Evolutionary conservation across 1,140 invertebrate genomes (phyloP).

Genomic region (Lasioglossum baleicum): DNA sequence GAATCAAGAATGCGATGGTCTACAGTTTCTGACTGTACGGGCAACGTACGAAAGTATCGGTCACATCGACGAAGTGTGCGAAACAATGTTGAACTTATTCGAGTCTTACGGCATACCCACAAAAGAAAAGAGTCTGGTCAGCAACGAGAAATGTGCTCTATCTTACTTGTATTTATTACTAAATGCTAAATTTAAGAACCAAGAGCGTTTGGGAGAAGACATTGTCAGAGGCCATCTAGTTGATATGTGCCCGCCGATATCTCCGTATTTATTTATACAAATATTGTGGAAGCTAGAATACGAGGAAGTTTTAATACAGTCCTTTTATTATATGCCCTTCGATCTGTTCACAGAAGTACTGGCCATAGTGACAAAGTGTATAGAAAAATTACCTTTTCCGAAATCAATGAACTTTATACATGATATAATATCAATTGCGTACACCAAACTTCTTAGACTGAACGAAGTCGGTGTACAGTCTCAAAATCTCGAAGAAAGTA

Average conservation of each 20-base stretch:
- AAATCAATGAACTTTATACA: conserved; percentile 54
- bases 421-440: conserved; percentile 53
- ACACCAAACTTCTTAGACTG: conserved; percentile 63
- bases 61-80: conserved; percentile 62
- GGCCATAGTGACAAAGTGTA: conserved; percentile 58
- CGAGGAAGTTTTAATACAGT: conserved; percentile 70
- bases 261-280: conserved; percentile 72
- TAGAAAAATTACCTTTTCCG: conserved; percentile 63
- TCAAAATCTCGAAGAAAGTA: conserved; percentile 39
- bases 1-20: conserved; percentile 59
- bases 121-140: conserved; percentile 26
- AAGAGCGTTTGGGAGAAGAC: conserved; percentile 68
- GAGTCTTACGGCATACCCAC: conserved; percentile 36
- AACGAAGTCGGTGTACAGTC: conserved; percentile 55
- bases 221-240: conserved; percentile 66
- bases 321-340: conserved; percentile 68
- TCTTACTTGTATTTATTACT: conserved; percentile 68
- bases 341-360: conserved; percentile 72
- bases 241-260: conserved; percentile 72
- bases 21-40: conserved; percentile 64
- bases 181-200: conserved; percentile 72
- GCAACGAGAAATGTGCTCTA: conserved; percentile 48
- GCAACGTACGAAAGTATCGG: conserved; percentile 65
- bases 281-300: conserved; percentile 70
- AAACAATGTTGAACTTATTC: conserved; percentile 56